Evolutionary conservation across 1,140 invertebrate species (phyloP).

Genomic region (Apis dorsata): DNA sequence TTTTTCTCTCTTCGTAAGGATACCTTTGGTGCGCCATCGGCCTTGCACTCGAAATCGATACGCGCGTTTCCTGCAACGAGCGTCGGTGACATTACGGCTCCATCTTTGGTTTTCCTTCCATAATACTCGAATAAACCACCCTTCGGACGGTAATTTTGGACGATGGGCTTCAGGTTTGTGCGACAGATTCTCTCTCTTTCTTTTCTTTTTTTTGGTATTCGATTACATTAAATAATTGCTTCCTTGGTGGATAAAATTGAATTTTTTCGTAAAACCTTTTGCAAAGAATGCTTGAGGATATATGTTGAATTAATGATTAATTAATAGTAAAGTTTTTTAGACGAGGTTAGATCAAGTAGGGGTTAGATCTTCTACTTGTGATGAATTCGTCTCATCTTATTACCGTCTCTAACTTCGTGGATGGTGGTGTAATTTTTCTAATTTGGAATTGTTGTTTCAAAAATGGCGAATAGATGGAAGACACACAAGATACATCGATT

Average conservation of each 20-base stretch:
- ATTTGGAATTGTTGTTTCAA: too few relatives aligned
- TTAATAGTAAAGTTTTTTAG: too few relatives aligned
- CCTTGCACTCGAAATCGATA: slow-evolving; percentile 46
- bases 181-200: background rate
- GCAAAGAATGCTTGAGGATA: too few relatives aligned
- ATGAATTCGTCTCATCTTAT: too few relatives aligned
- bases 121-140: slow-evolving; percentile 29
- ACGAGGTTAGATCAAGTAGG: too few relatives aligned
- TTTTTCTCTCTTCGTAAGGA: background rate
- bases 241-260: background rate
- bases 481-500: too few relatives aligned
- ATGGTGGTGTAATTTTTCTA: too few relatives aligned
- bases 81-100: slow-evolving; percentile 44
- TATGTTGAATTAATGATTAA: too few relatives aligned
- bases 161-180: background rate
- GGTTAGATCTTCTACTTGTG: too few relatives aligned
- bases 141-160: slow-evolving; percentile 2
- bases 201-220: background rate
- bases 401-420: too few relatives aligned
- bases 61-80: slow-evolving; percentile 34
- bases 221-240: background rate
- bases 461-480: too few relatives aligned
- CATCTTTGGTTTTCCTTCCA: slow-evolving; percentile 47
- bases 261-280: too few relatives aligned
- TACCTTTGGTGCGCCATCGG: slow-evolving; percentile 14